Percentiles rank a stretch among this genome's conserved stretches.
Conservation (phyloP, 2,888 invertebrate species). For the Onthophagus sagittarius region DNA sequence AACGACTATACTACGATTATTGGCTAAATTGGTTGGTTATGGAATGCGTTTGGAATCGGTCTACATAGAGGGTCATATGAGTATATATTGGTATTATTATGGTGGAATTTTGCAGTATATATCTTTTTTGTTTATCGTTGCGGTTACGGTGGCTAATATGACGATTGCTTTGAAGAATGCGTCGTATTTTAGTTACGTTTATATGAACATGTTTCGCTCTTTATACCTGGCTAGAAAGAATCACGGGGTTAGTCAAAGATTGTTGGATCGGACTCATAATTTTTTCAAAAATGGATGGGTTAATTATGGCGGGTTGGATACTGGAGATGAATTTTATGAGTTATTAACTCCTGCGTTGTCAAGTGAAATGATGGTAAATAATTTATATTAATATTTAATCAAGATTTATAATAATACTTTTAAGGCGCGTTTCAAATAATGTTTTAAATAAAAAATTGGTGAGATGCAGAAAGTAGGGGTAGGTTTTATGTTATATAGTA, state of each 20-base stretch:
- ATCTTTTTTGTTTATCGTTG: not conserved
- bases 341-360: slow-evolving; percentile 12
- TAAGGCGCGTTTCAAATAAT: no score
- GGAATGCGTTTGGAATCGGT: not conserved
- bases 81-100: not conserved
- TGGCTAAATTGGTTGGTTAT: not conserved
- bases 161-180: not conserved
- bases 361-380: slow-evolving; percentile 13
- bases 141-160: not conserved
- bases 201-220: not conserved
- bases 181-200: not conserved
- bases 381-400: no score
- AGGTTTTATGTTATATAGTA: no score
- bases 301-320: slow-evolving; percentile 17
- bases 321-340: slow-evolving; percentile 10
- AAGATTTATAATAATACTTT: no score
- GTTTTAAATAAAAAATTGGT: no score
- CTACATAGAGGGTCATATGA: not conserved
- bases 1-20: not conserved
- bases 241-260: slow-evolving; percentile 3
- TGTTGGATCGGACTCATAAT: slow-evolving; percentile 2
- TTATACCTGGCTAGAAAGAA: not conserved
- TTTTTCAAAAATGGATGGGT: slow-evolving; percentile 19
- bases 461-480: no score
- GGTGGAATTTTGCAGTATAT: not conserved